A percentile compares a stretch with the other conserved stretches of the same genome.
phyloP scores from a whole-genome alignment of 2,888 invertebrate species.

The Tanytarsus gracilentus region DNA sequence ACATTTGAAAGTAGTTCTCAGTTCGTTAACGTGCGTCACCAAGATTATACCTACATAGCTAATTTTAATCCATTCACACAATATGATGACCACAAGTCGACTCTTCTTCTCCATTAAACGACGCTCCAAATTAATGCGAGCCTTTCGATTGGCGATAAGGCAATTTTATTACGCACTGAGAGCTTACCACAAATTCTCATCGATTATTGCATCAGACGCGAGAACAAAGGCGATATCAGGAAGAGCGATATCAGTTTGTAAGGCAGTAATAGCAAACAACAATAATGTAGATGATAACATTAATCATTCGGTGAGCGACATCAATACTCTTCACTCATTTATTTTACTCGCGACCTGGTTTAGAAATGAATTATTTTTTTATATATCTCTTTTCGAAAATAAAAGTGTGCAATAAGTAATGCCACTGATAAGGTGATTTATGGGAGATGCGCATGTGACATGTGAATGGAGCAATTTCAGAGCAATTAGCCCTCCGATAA shows the following conservation, averaged over 20 bases:
- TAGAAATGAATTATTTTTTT: too few species aligned
- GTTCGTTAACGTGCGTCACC: too few species aligned
- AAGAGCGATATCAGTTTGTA: conserved; percentile 12
- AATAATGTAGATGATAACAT: conserved; percentile 10
- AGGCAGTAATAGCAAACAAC: not conserved
- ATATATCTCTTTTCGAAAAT: too few species aligned
- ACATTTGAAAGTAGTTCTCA: too few species aligned
- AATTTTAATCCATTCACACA: not conserved
- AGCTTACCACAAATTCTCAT: conserved; percentile 19
- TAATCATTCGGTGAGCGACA: conserved; percentile 6
- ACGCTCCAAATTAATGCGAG: conserved; percentile 12
- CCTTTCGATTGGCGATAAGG: conserved; percentile 13
- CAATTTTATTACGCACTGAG: conserved; percentile 11
- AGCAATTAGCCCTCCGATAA: conserved; percentile 3
- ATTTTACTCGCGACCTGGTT: too few species aligned
- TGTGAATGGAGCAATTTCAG: not conserved
- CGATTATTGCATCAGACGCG: conserved; percentile 23
- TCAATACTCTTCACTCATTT: too few species aligned
- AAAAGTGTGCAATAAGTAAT: too few species aligned
- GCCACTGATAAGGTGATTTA: too few species aligned
- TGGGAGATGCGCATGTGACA: too few species aligned
- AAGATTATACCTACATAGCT: not conserved
- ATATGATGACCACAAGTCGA: not conserved
- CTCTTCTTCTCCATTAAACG: not conserved
- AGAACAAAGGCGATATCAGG: conserved; percentile 21